Conservation (phyloP, 2,113 vertebrate species). For the Peromyscus maniculatus region DNA sequence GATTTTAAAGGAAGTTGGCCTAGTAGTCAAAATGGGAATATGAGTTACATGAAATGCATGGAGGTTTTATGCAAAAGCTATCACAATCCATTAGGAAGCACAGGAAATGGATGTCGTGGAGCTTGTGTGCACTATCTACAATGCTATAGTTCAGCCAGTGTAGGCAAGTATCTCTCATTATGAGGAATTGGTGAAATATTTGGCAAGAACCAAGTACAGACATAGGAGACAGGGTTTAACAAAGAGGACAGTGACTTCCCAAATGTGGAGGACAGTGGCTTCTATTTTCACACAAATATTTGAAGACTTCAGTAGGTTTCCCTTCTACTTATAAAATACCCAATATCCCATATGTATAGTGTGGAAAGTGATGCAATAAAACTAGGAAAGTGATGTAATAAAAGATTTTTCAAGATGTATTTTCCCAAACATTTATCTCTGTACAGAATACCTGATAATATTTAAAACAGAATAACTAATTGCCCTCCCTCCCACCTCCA, state of each 20-base stretch:
- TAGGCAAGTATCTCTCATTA: background rate
- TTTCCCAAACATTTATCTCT: background rate
- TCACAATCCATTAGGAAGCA: background rate
- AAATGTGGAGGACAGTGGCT: background rate
- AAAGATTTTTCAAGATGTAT: background rate
- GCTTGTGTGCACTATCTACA: background rate
- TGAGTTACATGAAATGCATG: constrained; percentile 2
- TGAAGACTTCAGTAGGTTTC: background rate
- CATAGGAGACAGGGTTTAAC: background rate
- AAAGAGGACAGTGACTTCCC: background rate
- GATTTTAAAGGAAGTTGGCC: constrained; percentile 33
- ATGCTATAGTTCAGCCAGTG: background rate
- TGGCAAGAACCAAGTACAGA: constrained; percentile 35
- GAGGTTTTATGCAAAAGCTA: constrained; percentile 18
- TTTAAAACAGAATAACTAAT: background rate
- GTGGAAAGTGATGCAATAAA: background rate
- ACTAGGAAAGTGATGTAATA: background rate
- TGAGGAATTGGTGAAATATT: constrained; percentile 28
- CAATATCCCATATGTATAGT: background rate
- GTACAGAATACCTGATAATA: background rate
- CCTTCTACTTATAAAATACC: background rate
- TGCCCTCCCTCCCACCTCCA: background rate
- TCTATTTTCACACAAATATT: constrained; percentile 21
- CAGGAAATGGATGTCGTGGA: background rate
- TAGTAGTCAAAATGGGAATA: background rate